Evolutionary conservation across 2,113 vertebrate species (phyloP), one percentile per base, ranked within the genome.

Genomic region (Emydocephalus ijimae): DNA sequence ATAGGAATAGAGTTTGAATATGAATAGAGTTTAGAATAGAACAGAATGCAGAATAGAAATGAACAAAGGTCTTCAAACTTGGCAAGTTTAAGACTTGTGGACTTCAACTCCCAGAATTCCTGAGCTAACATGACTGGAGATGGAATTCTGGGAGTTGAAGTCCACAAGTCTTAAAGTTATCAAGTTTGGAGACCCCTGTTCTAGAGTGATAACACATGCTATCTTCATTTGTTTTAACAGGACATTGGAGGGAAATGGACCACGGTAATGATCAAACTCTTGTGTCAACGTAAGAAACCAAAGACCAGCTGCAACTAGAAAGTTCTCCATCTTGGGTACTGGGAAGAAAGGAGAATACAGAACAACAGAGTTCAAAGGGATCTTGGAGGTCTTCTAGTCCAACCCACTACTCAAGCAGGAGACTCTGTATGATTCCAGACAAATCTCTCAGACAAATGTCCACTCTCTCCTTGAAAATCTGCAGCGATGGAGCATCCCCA

Each of bases 201-300:
- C 95, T 92, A 93, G 12, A 69, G 93, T 94, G 95, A 95, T 69
- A 91, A 50, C 93, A 92, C 64, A 5, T 2, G 64, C 29, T n/a
- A 69, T 91, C 92, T 93, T 50, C 18, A 10, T 69, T 5, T 74
- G 20, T 96, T 96, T 94, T 52, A 2, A 92, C 92, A 94, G 88
- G 93, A 34, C 61, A 86, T 92, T 89, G 39, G 85, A 43, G 59
- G 91, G 90, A 93, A 92, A 85, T 93, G 93, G 90, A 92, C 43
- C 90, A 92, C 90, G 93, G 93, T 54, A 20, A 94, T 90, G 85
- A 93, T 91, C 92, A 92, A 94, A 94, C 85, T 61, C 91, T 94
- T 92, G 94, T 20, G 94, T 90, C 94, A 93, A 92, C 89, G 93
- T 90, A 95, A 95, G 93, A 54, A 93, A 23, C 7, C 59, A 61